Evolutionary conservation across 2,113 vertebrate species (phyloP).

Genomic region (human): DNA sequence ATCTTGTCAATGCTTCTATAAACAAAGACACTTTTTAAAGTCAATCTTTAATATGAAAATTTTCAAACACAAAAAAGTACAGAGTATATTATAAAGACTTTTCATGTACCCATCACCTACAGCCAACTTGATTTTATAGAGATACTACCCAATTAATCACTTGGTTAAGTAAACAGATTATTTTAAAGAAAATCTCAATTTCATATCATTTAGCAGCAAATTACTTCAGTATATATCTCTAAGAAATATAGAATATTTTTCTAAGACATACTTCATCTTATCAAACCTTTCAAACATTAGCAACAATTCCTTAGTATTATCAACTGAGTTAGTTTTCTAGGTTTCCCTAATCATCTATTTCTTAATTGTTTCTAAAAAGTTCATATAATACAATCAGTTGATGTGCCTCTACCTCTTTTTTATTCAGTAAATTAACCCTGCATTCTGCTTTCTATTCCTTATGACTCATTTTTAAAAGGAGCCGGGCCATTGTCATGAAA

Average conservation of each 20-base stretch:
- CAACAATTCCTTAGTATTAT: not conserved
- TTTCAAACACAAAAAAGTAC: not conserved
- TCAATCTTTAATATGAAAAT: not conserved
- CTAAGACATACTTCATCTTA: not conserved
- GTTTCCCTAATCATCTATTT: not conserved
- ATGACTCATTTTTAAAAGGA: not conserved
- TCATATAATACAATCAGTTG: not conserved
- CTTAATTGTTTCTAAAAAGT: not conserved
- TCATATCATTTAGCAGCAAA: not conserved
- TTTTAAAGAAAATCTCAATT: not conserved
- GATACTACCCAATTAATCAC: not conserved
- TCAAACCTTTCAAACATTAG: not conserved
- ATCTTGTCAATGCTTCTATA: conserved; percentile 78
- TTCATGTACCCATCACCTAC: not conserved
- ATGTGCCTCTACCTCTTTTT: not conserved
- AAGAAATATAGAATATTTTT: not conserved
- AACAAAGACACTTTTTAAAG: conserved; percentile 69
- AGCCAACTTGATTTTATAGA: not conserved
- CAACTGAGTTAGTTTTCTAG: not conserved
- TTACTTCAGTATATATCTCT: not conserved
- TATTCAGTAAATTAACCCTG: not conserved
- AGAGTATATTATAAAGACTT: not conserved
- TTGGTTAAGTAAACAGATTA: not conserved
- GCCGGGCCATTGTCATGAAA: not conserved
- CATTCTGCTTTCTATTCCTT: not conserved